phyloP scores from a whole-genome alignment of 2,113 vertebrate genomes.

The Ciconia boyciana region DNA sequence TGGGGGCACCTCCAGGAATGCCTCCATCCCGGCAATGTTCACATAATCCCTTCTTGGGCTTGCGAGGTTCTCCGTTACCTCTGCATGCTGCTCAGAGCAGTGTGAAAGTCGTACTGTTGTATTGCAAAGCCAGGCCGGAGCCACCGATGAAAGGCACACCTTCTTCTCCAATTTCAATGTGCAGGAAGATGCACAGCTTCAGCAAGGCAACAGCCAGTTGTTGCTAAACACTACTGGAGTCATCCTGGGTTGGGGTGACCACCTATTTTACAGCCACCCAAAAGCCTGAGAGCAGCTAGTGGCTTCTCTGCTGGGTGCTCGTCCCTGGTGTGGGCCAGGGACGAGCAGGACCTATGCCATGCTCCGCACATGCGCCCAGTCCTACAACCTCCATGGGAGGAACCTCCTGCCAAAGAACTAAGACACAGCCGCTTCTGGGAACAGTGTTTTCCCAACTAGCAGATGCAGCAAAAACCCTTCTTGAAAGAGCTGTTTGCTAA shows the following conservation, averaged over 20 bases:
- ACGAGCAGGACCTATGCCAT: neutral
- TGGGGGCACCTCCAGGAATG: neutral
- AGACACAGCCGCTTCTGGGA: neutral
- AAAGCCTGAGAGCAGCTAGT: neutral
- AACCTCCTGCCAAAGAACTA: neutral
- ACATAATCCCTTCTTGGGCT: neutral
- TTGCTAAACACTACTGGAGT: neutral
- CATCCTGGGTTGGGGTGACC: neutral
- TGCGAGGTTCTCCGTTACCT: neutral
- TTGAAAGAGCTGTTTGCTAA: conserved; percentile 31
- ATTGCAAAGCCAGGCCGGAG: neutral
- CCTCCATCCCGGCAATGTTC: neutral
- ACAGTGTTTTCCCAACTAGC: neutral
- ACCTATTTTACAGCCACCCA: neutral
- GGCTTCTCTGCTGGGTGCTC: neutral
- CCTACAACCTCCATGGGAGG: neutral
- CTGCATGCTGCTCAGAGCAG: neutral
- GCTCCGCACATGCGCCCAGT: neutral
- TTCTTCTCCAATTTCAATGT: neutral
- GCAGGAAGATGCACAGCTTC: neutral
- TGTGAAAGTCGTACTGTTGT: neutral
- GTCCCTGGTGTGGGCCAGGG: neutral
- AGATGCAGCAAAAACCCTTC: neutral
- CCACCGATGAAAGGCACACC: neutral
- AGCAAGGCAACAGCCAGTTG: neutral